Conservation (phyloP, 2,113 vertebrate genomes). For the Sorex araneus region DNA sequence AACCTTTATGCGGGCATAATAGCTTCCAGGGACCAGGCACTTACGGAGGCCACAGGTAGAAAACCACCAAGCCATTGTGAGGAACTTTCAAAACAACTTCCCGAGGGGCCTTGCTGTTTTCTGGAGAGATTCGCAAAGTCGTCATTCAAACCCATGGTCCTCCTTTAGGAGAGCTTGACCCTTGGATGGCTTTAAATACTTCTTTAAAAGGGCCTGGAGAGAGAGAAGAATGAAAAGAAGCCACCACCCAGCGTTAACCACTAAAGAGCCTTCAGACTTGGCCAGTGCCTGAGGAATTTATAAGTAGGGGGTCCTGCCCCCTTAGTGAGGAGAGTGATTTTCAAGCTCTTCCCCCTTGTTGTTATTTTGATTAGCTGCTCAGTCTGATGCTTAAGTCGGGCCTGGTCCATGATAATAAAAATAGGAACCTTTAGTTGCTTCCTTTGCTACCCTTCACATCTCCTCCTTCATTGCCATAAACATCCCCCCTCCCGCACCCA, state of each 20-base stretch:
- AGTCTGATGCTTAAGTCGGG: constrained; percentile 68
- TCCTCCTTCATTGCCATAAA: constrained; percentile 72
- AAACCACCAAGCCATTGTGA: not conserved
- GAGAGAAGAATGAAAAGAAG: constrained; percentile 15
- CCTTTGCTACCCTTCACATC: constrained; percentile 44
- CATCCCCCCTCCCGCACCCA: constrained; percentile 55
- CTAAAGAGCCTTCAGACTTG: constrained; percentile 48
- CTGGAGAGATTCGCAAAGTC: constrained; percentile 26
- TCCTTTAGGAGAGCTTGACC: constrained; percentile 45
- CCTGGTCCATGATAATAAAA: constrained; percentile 53
- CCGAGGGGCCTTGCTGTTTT: not conserved
- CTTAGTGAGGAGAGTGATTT: constrained; percentile 74
- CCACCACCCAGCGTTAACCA: not conserved
- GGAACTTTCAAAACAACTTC: constrained; percentile 48
- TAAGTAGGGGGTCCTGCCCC: constrained; percentile 32
- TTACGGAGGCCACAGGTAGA: not conserved
- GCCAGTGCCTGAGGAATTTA: constrained; percentile 60
- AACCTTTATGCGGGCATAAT: not conserved
- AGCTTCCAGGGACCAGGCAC: not conserved
- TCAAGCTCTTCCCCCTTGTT: constrained; percentile 39
- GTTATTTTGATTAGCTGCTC: constrained; percentile 67
- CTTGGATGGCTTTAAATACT: constrained; percentile 31
- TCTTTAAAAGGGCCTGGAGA: constrained; percentile 11
- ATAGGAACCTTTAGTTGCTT: constrained; percentile 26
- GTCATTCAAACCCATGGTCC: not conserved